Base-by-base conservation (phyloP, 2,113 vertebrate genomes). In the Pycnonotus jocosus region DNA sequence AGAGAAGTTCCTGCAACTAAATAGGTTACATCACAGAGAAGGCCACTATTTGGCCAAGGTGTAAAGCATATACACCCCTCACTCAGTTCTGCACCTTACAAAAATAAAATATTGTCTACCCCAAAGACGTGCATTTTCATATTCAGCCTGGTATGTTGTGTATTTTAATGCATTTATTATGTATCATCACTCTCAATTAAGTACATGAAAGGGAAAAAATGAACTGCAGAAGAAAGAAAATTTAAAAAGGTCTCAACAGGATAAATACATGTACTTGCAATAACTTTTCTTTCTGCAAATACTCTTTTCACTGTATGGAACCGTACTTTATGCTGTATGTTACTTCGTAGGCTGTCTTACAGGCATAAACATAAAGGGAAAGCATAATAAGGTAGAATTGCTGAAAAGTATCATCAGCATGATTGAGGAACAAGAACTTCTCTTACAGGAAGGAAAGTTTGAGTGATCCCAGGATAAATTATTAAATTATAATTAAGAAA, bases 21-120 rank as follows among this genome's bases (percentile, higher is more conserved):
- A 97, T 45, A 97, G 96, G 94, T 97, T 97, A 97, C 97, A 98
- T 98, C 97, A 98, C 96, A 96, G 96, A 92, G 96, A 97, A 98
- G 90, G 94, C 97, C 96, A 96, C 95, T 96, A 92, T 95, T 97
- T 96, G 92, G 92, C 93, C 97, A 97, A 98, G 97, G 97, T 98
- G 86, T 95, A 97, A 97, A 98, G 94, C 92, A 90, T 84, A 94
- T 93, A 93, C 88, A 94, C 45, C 64, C 87, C 83, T 96, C 95
- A 92, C 90, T 96, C 93, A 68, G 61, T 95, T 94, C 95, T 92
- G 86, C 72, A 91, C 61, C 81, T 91, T 84, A 89, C 80, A 86
- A 95, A 95, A 94, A 91, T 74, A 86, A 96, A 98, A 96, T 91
- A 76, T 77, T 91, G 91, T 64, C 94, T 84, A 89, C 23, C 51